Base-by-base conservation (phyloP, 2,113 vertebrate genomes). In the Tenebrosternarchus preto region DNA sequence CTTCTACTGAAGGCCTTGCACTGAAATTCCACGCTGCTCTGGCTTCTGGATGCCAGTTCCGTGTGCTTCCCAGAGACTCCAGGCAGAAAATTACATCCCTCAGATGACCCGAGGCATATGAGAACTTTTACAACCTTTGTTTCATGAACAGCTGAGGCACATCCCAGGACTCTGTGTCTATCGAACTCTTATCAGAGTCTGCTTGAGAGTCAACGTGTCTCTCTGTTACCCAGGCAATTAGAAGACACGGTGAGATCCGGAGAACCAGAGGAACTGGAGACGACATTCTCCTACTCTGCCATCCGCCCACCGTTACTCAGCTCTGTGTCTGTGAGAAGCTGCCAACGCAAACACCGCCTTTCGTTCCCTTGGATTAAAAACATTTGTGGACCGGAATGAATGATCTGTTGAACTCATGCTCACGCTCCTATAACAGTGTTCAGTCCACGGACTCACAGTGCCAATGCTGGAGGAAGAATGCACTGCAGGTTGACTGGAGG, bases 61-160 rank as follows among this genome's bases (percentile, higher is more conserved):
- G 56, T 11, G n/a, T 29, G 59, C 70, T 70, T 70, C 36, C 8
- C 29, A 15, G 43, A 5, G 31, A n/a, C 12, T 24, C 3, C 11
- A 24, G 50, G n/a, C 29, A 66, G 43, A 55, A 66, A 27, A 24
- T 31, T 11, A n/a, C 20, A 77, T 66, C 12, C 27, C 5, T 29
- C 8, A 12, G 4, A 46, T 59, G 20, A 11, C 63, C 27, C 74
- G 59, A 33, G 68, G 64, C 31, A 69, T 8, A 39, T 39, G 24
- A 76, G 43, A 17, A 5, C 20, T 80, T 11, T 74, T 36, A 76
- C 33, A 56, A 46, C 24, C 50, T 39, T 27, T 56, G 31, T 55
- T 56, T 80, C 63, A 56, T 80, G 57, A 80, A 76, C 24, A 80
- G 43, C 22, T 27, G 25, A 76, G 78, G 36, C 12, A 19, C 74